These are phyloP conservation scores for Leucopsar rothschildi DNA, from an alignment of 2,113 vertebrate genomes.

Conservation along the genomic window DNA sequence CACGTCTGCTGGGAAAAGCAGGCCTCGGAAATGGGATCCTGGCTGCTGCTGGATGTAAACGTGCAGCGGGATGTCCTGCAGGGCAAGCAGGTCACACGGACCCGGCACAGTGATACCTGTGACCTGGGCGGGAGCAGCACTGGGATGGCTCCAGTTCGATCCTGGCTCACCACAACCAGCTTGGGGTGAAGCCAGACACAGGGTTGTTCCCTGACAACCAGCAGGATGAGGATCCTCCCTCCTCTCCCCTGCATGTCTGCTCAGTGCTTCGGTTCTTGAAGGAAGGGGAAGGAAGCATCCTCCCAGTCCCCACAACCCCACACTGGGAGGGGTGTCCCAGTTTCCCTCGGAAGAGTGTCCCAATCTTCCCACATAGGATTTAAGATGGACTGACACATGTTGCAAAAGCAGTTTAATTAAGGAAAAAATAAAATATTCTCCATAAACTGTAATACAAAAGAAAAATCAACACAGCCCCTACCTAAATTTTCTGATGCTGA, in stretches of 20 bases:
- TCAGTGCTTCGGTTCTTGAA: fast-evolving
- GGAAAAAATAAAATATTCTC: not conserved
- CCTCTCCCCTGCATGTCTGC: not conserved
- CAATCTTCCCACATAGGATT: fast-evolving
- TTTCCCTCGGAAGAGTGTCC: not conserved
- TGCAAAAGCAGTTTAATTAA: not conserved
- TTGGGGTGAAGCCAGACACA: not conserved
- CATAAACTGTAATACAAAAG: not conserved
- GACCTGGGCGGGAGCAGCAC: not conserved
- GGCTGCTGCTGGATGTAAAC: not conserved
- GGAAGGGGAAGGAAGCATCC: not conserved
- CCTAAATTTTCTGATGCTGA: not conserved
- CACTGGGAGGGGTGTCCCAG: not conserved
- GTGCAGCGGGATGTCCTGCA: fast-evolving
- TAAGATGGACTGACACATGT: fast-evolving
- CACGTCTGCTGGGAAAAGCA: not conserved
- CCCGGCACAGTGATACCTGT: not conserved
- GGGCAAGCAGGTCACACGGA: not conserved
- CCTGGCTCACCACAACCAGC: not conserved
- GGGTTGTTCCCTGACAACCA: not conserved
- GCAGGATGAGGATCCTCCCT: not conserved
- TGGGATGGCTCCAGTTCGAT: not conserved
- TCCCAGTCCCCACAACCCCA: not conserved
- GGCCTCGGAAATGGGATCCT: not conserved
- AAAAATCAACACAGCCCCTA: not conserved